Base-by-base conservation (phyloP, 1,140 invertebrate genomes). In the Maniola jurtina region DNA sequence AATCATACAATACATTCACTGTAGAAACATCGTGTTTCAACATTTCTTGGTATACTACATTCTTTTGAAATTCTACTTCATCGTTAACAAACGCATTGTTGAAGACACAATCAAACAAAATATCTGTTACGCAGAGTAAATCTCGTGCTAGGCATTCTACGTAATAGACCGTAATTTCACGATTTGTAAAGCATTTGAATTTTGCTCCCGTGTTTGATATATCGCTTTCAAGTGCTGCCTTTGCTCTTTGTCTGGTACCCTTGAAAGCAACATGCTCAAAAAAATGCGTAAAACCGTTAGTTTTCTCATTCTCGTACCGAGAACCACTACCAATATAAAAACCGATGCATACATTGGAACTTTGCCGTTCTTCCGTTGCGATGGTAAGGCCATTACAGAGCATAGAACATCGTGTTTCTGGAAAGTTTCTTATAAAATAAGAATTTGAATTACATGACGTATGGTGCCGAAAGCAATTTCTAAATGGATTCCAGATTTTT, bases 211-310 rank as follows among this genome's bases (percentile, higher is more conserved):
- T 94, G 71, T 94, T 93, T 73, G 95, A 94, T 58, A 96, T 94
- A 82, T 96, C 94, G 11, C 95, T 83, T 85, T 96, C 94, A 6
- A 96, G 79, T 33, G 92, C 88, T 16, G 90, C 92, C 79, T 95
- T 94, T 9, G 92, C 90, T 61, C 95, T 77, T 59, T 93, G 93
- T 2, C 84, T 76, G 13, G 95, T 96, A 35, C 95, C 94, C 90
- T 96, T 96, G 75, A 96, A 96, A 16, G 94, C 94, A 92, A 96
- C 95, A 76, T 96, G 96, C 82, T 96, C 95, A 42, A 96, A 90
- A 75, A 96, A 96, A 86, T 96, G 95, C 13, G 95, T 94, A 14
- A 94, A 92, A 42, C 95, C 95, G 90, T 96, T 96, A 76, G 94
- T 6, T 59, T 11, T 25, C 35, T 67, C 58, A 72, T 84, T 94